A percentile compares a stretch with the other conserved stretches of the same genome.
phyloP scores from a whole-genome alignment of 2,888 invertebrate genomes.

The Cyclophora punctaria region DNA sequence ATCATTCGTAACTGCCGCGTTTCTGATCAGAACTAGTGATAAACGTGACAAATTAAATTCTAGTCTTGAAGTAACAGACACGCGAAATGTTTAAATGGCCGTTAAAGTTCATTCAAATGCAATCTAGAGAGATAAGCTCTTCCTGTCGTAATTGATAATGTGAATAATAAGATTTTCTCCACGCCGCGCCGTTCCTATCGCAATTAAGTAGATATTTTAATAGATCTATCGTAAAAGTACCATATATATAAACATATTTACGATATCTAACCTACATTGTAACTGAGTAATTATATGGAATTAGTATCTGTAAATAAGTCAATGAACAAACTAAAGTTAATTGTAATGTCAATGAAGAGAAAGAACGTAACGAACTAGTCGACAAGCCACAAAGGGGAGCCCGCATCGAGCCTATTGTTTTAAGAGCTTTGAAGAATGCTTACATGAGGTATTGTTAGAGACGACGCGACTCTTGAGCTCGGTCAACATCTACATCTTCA shows the following conservation, averaged over 20 bases:
- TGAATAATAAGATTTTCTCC: slow-evolving; percentile 13
- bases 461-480: slow-evolving; percentile 23
- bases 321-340: slow-evolving; percentile 40
- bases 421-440: slow-evolving; percentile 40
- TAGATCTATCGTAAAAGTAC: too few relatives aligned
- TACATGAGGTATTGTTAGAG: slow-evolving; percentile 21
- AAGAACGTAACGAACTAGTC: slow-evolving; percentile 30
- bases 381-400: slow-evolving; percentile 34
- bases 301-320: slow-evolving; percentile 7
- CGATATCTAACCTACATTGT: too few relatives aligned
- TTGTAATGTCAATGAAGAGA: slow-evolving; percentile 42
- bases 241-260: too few relatives aligned
- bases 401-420: slow-evolving; percentile 65
- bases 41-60: slow-evolving; percentile 16
- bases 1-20: slow-evolving; percentile 21
- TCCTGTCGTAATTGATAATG: slow-evolving; percentile 28
- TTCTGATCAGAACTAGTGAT: slow-evolving; percentile 15
- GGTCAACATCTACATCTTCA: slow-evolving; percentile 19
- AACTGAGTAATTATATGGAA: too few relatives aligned
- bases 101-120: slow-evolving; percentile 14
- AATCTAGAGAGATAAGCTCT: slow-evolving; percentile 23
- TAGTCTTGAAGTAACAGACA: slow-evolving; percentile 7
- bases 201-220: too few relatives aligned
- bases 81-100: slow-evolving; percentile 6
- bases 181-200: too few relatives aligned